phyloP scores from a whole-genome alignment of 2,888 invertebrate species.

The Cancer borealis region DNA sequence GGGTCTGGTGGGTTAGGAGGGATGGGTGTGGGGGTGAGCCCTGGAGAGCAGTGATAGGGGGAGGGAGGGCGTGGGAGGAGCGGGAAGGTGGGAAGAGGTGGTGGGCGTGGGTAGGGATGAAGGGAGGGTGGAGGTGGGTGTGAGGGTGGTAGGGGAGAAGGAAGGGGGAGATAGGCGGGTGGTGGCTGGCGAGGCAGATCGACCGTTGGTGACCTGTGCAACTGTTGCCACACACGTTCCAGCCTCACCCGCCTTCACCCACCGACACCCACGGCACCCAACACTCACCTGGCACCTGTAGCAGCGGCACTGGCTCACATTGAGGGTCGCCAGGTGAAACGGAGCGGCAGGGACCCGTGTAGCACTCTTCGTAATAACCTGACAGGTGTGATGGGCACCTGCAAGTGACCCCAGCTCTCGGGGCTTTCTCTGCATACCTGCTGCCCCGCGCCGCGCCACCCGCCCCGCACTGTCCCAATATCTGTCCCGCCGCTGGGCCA shows the following conservation, averaged over 20 bases:
- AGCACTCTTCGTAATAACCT: conserved; percentile 12
- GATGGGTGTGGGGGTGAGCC: background rate
- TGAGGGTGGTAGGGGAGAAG: conserved; percentile 2
- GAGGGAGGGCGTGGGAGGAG: background rate
- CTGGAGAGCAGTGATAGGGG: conserved; percentile 8
- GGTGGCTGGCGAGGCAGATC: conserved; percentile 33
- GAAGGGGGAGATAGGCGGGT: background rate
- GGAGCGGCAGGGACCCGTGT: background rate
- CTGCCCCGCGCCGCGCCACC: background rate
- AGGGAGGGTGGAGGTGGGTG: background rate
- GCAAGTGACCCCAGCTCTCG: conserved; percentile 17
- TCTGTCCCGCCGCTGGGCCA: background rate
- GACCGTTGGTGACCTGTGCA: conserved; percentile 40
- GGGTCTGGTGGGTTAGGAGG: background rate
- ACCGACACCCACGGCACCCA: background rate
- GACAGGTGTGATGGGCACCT: conserved; percentile 29
- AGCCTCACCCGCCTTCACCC: background rate
- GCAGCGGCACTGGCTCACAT: background rate
- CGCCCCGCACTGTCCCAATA: conserved; percentile 28
- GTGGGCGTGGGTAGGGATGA: background rate
- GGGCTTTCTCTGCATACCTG: conserved; percentile 36
- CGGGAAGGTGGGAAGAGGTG: background rate
- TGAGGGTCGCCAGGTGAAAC: background rate
- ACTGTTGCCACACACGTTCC: background rate
- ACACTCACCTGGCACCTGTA: background rate